phyloP scores from a whole-genome alignment of 2,113 vertebrate genomes.

The Odobenus rosmarus region DNA sequence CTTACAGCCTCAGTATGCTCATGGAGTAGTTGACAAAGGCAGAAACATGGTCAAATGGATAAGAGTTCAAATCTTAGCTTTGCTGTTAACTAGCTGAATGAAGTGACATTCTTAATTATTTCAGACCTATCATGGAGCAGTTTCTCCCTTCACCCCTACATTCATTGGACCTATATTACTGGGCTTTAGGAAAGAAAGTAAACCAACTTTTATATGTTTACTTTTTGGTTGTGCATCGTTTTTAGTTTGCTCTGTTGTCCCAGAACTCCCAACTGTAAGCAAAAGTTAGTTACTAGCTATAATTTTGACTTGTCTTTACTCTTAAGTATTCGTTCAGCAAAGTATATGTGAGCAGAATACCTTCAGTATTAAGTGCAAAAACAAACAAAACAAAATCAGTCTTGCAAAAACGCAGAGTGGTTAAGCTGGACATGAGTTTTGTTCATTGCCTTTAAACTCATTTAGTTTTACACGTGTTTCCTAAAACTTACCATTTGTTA shows the following conservation, averaged over 20 bases:
- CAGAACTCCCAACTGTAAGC: background rate
- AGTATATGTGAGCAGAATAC: background rate
- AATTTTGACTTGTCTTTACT: background rate
- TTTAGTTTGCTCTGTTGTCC: background rate
- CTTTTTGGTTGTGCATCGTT: background rate
- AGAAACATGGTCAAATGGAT: background rate
- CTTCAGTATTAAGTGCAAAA: background rate
- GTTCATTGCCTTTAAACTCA: conserved; percentile 12
- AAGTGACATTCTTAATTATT: background rate
- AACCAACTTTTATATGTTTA: background rate
- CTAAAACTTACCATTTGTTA: background rate
- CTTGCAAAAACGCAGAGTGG: background rate
- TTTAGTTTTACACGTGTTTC: background rate
- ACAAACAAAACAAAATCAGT: background rate
- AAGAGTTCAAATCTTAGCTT: background rate
- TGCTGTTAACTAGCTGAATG: background rate
- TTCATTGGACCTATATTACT: background rate
- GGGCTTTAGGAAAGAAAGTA: background rate
- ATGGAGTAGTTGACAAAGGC: background rate
- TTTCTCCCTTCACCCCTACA: background rate
- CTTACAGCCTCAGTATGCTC: background rate
- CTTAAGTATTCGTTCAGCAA: background rate
- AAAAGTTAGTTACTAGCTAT: background rate
- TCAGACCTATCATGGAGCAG: background rate
- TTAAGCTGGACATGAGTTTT: background rate